A percentile compares a stretch with the other conserved stretches of the same genome.
These are phyloP conservation scores for Paramormyrops kingsleyae DNA, from an alignment of 2,113 vertebrate species.

Conservation along the genomic window DNA sequence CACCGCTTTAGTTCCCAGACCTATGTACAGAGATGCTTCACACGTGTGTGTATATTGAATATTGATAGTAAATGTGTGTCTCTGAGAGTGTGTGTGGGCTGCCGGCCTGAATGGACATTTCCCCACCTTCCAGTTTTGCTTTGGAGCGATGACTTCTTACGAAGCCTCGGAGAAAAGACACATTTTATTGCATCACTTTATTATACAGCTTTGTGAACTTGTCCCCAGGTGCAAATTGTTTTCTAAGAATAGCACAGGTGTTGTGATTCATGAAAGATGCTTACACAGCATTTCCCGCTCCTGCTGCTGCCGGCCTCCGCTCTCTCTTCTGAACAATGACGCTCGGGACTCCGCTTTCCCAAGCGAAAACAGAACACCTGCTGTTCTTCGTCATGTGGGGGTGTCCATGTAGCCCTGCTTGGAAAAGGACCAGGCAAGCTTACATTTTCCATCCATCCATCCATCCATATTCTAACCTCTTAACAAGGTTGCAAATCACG, in stretches of 20 bases:
- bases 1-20: neutral
- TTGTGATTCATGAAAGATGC: neutral
- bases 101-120: neutral
- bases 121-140: neutral
- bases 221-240: constrained; percentile 8
- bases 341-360: neutral
- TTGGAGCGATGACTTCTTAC: neutral
- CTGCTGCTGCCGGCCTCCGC: neutral
- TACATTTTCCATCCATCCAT: neutral
- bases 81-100: neutral
- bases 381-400: neutral
- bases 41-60: neutral
- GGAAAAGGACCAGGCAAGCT: neutral
- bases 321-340: neutral
- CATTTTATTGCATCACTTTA: neutral
- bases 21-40: neutral
- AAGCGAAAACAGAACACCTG: neutral
- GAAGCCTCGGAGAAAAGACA: neutral
- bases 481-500: neutral
- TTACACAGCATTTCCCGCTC: neutral
- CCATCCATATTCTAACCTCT: neutral
- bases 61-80: neutral
- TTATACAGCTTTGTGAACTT: neutral
- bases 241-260: neutral
- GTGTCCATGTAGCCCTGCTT: neutral